Evolutionary conservation across 2,113 vertebrate species (phyloP).

Genomic region (Hemiscyllium ocellatum): DNA sequence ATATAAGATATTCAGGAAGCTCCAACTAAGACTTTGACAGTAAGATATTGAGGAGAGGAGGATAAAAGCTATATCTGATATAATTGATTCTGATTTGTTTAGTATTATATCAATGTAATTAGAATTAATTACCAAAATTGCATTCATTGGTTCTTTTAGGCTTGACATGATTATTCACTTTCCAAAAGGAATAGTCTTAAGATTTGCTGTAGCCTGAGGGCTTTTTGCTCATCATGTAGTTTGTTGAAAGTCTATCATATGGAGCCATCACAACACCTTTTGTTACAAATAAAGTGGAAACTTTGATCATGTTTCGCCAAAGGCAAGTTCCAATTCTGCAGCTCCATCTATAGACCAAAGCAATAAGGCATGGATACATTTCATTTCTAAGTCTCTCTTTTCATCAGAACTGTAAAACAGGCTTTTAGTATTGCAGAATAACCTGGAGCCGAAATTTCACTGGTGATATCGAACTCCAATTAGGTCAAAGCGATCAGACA

Average conservation of each 20-base stretch:
- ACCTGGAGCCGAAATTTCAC: background rate
- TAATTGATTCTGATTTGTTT: slow-evolving; percentile 31
- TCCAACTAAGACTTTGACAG: slow-evolving; percentile 1
- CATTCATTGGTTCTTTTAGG: background rate
- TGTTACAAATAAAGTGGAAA: background rate
- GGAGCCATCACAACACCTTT: background rate
- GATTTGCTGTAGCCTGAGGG: background rate
- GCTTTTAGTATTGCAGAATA: background rate
- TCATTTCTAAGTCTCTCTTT: background rate
- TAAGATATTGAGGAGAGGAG: background rate
- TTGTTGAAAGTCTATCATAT: slow-evolving; percentile 21
- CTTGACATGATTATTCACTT: slow-evolving; percentile 19
- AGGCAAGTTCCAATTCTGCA: background rate
- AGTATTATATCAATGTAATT: slow-evolving; percentile 6
- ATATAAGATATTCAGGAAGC: background rate
- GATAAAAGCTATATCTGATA: slow-evolving; percentile 5
- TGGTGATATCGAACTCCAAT: background rate
- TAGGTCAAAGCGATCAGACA: background rate
- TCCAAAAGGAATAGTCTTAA: background rate
- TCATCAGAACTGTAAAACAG: background rate
- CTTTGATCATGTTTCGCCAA: slow-evolving; percentile 2
- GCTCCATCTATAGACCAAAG: background rate
- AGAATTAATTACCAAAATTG: slow-evolving; percentile 25
- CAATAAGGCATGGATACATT: background rate
- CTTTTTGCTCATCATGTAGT: background rate